Evolutionary conservation across 2,888 invertebrate genomes (phyloP), one percentile per base, ranked within the genome.

Genomic region (Microlaimidae sp.): DNA sequence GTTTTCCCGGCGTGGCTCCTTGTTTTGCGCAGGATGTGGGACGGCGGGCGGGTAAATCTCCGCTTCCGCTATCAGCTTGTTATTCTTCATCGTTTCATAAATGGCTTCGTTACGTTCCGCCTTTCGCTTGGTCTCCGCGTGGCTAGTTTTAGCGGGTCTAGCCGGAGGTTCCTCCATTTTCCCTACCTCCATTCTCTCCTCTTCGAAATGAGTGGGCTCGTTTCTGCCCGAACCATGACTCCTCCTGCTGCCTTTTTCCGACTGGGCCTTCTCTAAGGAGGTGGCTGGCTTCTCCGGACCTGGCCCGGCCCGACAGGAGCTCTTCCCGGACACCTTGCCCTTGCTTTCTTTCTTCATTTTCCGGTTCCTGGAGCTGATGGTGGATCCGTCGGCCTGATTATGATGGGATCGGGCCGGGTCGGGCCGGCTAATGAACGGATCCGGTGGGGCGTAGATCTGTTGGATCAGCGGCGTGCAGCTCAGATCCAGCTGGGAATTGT

Each of bases 51-150:
- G 21, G 7, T n/a, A 10, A 43, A 52, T 46, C 4, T 52, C 52
- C 7, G 52, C 52, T 25, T 21, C 27, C 7, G 43, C 24, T 23
- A 50, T 3, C n/a, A 53, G n/a, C 40, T n/a, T 23, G 7, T 17
- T n/a, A 5, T 25, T 13, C 24, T 50, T 53, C 41, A 53, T 28
- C 40, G 53, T 43, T 40, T 53, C 53, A 27, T 53, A 53, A 24
- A 53, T 53, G 10, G 32, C 32, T 32, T 32, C 32, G 7, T 32
- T 17, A 13, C 17, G 10, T 17, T 7, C 32, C 17, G 17, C 32
- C 32, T 32, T 32, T 17, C 10, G 10, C 32, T 32, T 32, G 10
- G 7, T 7, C 17, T 32, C 32, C n/a, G n/a, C n/a, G n/a, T n/a
- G n/a, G n/a, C n/a, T n/a, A n/a, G n/a, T n/a, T n/a, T n/a, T n/a